Percentiles rank a stretch among this genome's conserved stretches.
Evolutionary conservation across 2,888 invertebrate species (phyloP).

Genomic region (Lochmaea crataegi): DNA sequence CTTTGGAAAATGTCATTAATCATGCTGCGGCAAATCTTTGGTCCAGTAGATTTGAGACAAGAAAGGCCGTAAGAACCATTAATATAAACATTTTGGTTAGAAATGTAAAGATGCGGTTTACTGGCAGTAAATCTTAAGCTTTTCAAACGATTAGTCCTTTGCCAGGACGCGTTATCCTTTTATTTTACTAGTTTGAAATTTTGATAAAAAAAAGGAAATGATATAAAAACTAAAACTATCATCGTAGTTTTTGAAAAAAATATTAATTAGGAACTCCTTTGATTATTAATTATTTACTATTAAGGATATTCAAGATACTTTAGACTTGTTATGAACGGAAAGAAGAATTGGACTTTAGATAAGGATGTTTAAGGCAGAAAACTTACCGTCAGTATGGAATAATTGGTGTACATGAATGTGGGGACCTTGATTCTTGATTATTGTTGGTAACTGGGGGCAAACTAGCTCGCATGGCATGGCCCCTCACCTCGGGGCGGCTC

Average conservation of each 20-base stretch:
- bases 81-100: conserved; percentile 10
- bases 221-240: too few relatives aligned
- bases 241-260: too few relatives aligned
- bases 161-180: not conserved
- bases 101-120: conserved; percentile 2
- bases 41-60: not conserved
- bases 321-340: too few relatives aligned
- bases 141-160: conserved; percentile 1
- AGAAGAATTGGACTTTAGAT: too few relatives aligned
- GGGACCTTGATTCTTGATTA: conserved; percentile 56
- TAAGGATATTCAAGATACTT: too few relatives aligned
- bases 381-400: conserved; percentile 57
- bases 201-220: not conserved
- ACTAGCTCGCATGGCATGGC: conserved; percentile 58
- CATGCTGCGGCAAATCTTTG: conserved; percentile 7
- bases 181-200: too few relatives aligned
- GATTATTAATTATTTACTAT: too few relatives aligned
- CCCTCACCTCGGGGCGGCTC: conserved; percentile 54
- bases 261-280: too few relatives aligned
- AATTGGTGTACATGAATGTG: conserved; percentile 60
- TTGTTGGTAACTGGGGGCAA: conserved; percentile 54
- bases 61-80: conserved; percentile 15
- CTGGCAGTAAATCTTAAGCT: conserved; percentile 2
- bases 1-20: conserved; percentile 7
- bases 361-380: too few relatives aligned